Conservation (phyloP, 2,888 invertebrate genomes). For the Lypha dubia region DNA sequence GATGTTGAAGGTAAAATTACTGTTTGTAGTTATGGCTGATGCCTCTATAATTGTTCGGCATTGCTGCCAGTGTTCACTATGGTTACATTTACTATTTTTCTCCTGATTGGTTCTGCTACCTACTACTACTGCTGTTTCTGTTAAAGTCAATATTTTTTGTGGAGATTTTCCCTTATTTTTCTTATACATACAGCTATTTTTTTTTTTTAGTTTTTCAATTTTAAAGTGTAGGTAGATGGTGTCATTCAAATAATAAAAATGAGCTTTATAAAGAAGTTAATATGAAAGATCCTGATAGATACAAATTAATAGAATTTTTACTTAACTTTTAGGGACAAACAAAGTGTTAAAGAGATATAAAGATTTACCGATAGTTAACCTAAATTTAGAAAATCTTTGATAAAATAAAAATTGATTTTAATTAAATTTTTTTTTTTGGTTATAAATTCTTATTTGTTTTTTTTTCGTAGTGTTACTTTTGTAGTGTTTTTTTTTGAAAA, state of each 20-base stretch:
- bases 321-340: not conserved
- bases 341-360: not conserved
- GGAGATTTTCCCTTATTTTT: constrained; percentile 18
- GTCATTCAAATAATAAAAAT: constrained; percentile 39
- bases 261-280: constrained; percentile 31
- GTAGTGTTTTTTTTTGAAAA: not conserved
- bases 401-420: not conserved
- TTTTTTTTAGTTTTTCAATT: constrained; percentile 14
- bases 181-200: not conserved
- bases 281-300: constrained; percentile 5
- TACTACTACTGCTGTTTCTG: constrained; percentile 19
- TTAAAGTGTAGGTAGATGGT: constrained; percentile 21
- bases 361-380: not conserved
- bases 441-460: not conserved
- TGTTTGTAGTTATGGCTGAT: constrained; percentile 58
- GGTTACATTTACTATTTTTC: constrained; percentile 37
- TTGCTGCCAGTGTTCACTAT: constrained; percentile 39
- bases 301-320: constrained; percentile 16
- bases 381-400: not conserved
- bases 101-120: constrained; percentile 37
- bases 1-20: constrained; percentile 48
- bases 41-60: constrained; percentile 51
- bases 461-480: not conserved
- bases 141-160: constrained; percentile 38
- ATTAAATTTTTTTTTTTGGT: not conserved